A percentile compares a stretch with the other conserved stretches of the same genome.
Evolutionary conservation across 2,888 invertebrate species (phyloP).

Genomic region (Urechis unicinctus): DNA sequence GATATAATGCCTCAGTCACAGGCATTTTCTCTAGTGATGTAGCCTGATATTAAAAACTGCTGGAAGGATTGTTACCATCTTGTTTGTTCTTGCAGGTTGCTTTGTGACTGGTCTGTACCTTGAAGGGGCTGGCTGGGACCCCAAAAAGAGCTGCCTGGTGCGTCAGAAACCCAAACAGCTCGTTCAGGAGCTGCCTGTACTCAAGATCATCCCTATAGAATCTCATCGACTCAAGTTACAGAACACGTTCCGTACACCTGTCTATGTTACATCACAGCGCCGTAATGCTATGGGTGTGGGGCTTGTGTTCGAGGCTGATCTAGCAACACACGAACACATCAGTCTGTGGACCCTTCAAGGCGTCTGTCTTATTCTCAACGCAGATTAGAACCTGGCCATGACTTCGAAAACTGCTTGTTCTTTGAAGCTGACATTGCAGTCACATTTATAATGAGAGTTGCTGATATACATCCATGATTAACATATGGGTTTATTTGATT

Average conservation of each 20-base stretch:
- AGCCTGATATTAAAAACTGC: background rate
- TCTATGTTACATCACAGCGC: slow-evolving; percentile 80
- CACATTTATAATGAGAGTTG: no score
- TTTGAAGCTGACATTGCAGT: no score
- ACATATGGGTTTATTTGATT: no score
- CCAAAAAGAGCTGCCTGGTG: slow-evolving; percentile 63
- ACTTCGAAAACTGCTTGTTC: no score
- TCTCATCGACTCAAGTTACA: slow-evolving; percentile 73
- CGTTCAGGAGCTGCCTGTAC: slow-evolving; percentile 76
- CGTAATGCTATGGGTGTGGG: slow-evolving; percentile 88
- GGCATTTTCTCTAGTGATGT: no score
- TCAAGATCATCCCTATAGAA: slow-evolving; percentile 80
- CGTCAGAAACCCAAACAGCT: slow-evolving; percentile 76
- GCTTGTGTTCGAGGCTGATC: slow-evolving; percentile 81
- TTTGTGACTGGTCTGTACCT: slow-evolving; percentile 61
- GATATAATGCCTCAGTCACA: no score
- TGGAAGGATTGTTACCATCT: background rate
- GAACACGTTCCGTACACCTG: slow-evolving; percentile 82
- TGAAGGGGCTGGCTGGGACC: slow-evolving; percentile 83
- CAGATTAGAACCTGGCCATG: no score
- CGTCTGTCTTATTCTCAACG: slow-evolving; percentile 79
- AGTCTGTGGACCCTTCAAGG: slow-evolving; percentile 89
- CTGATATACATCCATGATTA: no score
- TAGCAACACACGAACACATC: slow-evolving; percentile 72
- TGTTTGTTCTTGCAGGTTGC: slow-evolving; percentile 52